Conservation (phyloP, 2,888 invertebrate species). For the Metalampra italica region DNA sequence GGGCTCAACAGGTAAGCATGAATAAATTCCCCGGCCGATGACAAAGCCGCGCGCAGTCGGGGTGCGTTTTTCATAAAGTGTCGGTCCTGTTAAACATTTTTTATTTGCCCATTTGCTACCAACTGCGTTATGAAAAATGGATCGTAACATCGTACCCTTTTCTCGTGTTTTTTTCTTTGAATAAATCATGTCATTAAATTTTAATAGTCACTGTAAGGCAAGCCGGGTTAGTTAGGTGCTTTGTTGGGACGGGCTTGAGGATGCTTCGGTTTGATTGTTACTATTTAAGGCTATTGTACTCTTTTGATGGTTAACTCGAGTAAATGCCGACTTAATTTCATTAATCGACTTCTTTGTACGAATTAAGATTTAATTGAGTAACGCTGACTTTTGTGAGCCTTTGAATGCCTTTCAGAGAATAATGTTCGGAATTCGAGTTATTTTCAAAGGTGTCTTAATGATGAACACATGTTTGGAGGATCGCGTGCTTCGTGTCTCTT, state of each 20-base stretch:
- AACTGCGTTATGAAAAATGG: constrained; percentile 79
- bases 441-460: constrained; percentile 59
- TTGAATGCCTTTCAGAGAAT: constrained; percentile 46
- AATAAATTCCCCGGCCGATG: constrained; percentile 71
- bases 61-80: constrained; percentile 75
- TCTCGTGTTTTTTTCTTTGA: constrained; percentile 65
- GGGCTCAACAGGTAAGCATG: constrained; percentile 72
- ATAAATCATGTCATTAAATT: constrained; percentile 79
- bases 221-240: constrained; percentile 71
- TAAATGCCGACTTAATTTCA: constrained; percentile 78
- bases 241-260: constrained; percentile 64
- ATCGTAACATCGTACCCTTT: constrained; percentile 76
- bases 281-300: constrained; percentile 69
- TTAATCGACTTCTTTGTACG: constrained; percentile 75
- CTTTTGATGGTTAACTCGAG: constrained; percentile 65
- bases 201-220: constrained; percentile 73
- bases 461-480: constrained; percentile 57
- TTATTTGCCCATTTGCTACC: constrained; percentile 78
- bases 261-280: constrained; percentile 73
- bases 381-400: constrained; percentile 51
- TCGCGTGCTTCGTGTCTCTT: constrained; percentile 46
- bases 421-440: constrained; percentile 62
- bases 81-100: constrained; percentile 75
- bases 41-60: constrained; percentile 68
- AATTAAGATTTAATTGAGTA: constrained; percentile 78